Percentiles rank a stretch among this genome's conserved stretches.
Conservation (phyloP, 2,797 vertebrate species). For the Bradypus variegatus region DNA sequence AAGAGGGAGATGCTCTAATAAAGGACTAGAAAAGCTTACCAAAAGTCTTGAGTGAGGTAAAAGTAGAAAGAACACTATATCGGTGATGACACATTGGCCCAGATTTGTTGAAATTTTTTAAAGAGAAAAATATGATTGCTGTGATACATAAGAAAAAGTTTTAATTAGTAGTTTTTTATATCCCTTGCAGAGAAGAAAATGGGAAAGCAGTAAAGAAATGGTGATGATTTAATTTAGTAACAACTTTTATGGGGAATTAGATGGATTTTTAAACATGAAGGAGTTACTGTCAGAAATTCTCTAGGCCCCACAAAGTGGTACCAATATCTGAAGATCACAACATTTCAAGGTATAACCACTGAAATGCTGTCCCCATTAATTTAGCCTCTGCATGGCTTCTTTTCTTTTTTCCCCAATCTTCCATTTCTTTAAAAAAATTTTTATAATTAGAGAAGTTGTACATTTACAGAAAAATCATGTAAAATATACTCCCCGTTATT, state of each 20-base stretch:
- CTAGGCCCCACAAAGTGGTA: neutral
- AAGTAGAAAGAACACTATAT: neutral
- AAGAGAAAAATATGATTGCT: neutral
- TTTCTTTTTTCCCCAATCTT: too few species aligned
- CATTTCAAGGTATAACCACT: neutral
- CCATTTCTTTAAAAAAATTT: too few species aligned
- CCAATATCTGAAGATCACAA: neutral
- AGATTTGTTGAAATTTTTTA: neutral
- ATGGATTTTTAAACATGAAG: conserved; percentile 6
- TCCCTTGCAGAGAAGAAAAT: neutral
- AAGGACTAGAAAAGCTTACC: neutral
- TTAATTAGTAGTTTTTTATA: neutral
- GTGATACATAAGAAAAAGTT: neutral
- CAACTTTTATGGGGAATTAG: neutral
- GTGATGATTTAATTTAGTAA: neutral
- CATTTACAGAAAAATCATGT: too few species aligned
- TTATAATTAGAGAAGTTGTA: too few species aligned
- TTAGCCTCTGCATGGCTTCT: neutral
- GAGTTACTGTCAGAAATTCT: neutral
- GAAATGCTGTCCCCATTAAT: neutral
- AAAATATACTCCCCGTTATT: too few species aligned
- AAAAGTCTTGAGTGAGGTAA: neutral
- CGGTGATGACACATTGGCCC: neutral
- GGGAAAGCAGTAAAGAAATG: neutral
- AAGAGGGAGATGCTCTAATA: neutral